Conservation (phyloP, 2,113 vertebrate species). For the Onychostoma macrolepis region DNA sequence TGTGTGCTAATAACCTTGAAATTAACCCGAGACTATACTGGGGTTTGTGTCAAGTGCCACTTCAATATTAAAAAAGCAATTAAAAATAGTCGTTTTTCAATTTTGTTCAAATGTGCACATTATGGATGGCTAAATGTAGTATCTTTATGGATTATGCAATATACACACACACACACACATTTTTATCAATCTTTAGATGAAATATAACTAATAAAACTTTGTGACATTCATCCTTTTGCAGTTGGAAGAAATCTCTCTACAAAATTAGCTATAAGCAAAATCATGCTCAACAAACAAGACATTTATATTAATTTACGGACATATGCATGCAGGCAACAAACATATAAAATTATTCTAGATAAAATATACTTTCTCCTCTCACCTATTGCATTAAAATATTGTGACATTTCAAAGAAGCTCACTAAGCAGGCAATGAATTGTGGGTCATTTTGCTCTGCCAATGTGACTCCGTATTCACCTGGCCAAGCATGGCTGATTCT, state of each 20-base stretch:
- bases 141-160: background rate
- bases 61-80: background rate
- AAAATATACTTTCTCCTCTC: background rate
- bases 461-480: slow-evolving; percentile 46
- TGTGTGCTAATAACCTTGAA: slow-evolving; percentile 4
- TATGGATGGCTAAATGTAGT: background rate
- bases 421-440: slow-evolving; percentile 29
- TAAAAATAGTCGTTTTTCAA: background rate
- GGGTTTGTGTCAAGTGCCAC: background rate
- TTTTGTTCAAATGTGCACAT: background rate
- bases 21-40: background rate
- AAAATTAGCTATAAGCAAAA: background rate
- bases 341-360: slow-evolving; percentile 32
- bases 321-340: background rate
- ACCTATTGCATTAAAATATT: slow-evolving; percentile 41
- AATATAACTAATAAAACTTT: background rate
- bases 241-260: background rate
- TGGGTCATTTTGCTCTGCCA: slow-evolving; percentile 40
- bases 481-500: slow-evolving; percentile 59
- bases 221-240: background rate
- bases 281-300: background rate
- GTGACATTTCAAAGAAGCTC: slow-evolving; percentile 47
- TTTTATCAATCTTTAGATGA: background rate
- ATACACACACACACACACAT: too few species aligned
- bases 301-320: background rate